Conservation (phyloP, 2,888 invertebrate species). For the Chalcis sispes region DNA sequence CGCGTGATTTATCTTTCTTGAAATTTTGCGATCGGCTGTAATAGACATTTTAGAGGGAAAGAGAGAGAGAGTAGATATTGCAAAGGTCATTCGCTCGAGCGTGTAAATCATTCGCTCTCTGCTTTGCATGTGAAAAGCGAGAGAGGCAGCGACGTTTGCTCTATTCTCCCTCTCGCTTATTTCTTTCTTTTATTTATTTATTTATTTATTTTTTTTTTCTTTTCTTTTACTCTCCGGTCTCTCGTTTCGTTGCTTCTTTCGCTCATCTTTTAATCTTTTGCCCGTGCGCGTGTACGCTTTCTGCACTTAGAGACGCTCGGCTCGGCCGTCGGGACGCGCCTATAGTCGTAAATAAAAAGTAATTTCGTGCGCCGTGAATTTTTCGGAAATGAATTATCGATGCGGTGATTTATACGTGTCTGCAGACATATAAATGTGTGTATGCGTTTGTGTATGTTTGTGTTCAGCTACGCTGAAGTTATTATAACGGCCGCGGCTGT, state of each 20-base stretch:
- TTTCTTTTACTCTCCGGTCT: no score
- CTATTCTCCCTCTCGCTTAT: neutral
- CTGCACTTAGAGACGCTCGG: neutral
- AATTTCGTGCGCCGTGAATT: conserved; percentile 42
- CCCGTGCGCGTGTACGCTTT: neutral
- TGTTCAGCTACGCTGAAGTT: neutral
- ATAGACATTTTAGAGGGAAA: conserved; percentile 31
- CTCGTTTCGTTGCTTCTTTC: neutral
- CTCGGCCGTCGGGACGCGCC: neutral
- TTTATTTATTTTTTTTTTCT: neutral
- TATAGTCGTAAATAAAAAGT: conserved; percentile 52
- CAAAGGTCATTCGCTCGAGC: conserved; percentile 26
- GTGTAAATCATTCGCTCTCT: conserved; percentile 43
- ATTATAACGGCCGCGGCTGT: conserved; percentile 37
- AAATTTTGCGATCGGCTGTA: conserved; percentile 23
- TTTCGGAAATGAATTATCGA: conserved; percentile 53
- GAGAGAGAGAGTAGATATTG: no score
- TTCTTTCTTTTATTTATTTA: neutral
- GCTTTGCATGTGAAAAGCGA: conserved; percentile 45
- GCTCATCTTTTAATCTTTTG: neutral
- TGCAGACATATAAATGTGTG: no score
- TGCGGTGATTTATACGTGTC: conserved; percentile 46
- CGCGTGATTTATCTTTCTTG: conserved; percentile 45
- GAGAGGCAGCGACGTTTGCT: neutral
- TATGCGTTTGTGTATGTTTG: neutral